phyloP scores from a whole-genome alignment of 2,797 vertebrate genomes.

The Bucorvus abyssinicus region DNA sequence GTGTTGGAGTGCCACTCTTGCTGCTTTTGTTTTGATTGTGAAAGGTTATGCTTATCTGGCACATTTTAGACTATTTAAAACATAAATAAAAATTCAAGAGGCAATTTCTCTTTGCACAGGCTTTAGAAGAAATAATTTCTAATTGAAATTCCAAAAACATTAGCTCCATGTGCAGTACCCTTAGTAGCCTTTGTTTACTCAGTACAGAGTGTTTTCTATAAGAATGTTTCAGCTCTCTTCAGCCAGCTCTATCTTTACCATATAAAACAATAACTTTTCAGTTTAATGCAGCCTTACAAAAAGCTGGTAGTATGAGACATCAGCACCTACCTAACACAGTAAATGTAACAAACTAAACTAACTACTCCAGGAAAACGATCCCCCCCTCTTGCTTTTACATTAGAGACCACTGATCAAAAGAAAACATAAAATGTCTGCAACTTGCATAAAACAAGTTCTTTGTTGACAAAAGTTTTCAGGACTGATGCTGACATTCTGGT shows the following conservation, averaged over 20 bases:
- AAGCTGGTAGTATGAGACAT: neutral
- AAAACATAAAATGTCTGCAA: neutral
- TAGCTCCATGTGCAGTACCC: conserved; percentile 1
- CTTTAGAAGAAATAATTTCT: neutral
- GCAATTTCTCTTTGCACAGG: neutral
- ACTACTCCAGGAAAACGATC: neutral
- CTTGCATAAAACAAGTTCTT: conserved; percentile 40
- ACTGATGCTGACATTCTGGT: neutral
- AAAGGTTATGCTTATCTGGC: conserved; percentile 11
- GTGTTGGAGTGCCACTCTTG: conserved; percentile 63
- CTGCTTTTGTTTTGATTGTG: conserved; percentile 67
- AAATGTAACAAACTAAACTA: conserved; percentile 3
- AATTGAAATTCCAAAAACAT: conserved; percentile 33
- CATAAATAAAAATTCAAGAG: neutral
- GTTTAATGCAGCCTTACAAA: conserved; percentile 45
- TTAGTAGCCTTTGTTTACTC: conserved; percentile 65
- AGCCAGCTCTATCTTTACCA: conserved; percentile 24
- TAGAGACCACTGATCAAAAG: neutral
- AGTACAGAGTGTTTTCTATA: neutral
- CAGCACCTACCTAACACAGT: conserved; percentile 23
- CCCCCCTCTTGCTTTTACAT: neutral
- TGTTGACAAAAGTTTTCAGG: conserved; percentile 66
- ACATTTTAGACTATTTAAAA: neutral
- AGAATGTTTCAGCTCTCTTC: conserved; percentile 43
- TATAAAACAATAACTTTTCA: conserved; percentile 40